A percentile compares a stretch with the other conserved stretches of the same genome.
Evolutionary conservation across 64 coral and sea anemone species (phyloP).

Genomic region (Hydrozoanthus tunicans): DNA sequence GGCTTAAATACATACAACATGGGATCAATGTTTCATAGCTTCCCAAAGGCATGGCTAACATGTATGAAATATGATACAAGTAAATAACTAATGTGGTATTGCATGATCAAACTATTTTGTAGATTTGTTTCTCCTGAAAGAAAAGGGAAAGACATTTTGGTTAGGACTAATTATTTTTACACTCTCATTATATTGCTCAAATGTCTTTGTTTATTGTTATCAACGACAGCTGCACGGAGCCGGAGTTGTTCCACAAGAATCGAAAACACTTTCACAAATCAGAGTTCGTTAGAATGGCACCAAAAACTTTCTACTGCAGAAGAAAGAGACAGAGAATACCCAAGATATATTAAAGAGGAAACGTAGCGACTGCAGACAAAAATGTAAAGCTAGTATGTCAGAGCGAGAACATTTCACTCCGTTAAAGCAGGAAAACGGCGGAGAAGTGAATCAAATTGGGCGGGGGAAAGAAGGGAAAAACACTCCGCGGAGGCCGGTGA

Average conservation of each 20-base stretch:
- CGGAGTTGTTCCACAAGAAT: conserved; percentile 18
- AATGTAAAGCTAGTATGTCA: conserved; percentile 30
- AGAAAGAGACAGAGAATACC: background rate
- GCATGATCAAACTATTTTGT: too few relatives aligned
- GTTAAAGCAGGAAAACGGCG: background rate
- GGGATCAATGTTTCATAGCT: too few relatives aligned
- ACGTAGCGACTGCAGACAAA: background rate
- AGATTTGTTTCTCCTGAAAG: background rate
- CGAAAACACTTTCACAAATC: conserved; percentile 1
- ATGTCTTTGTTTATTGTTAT: conserved; percentile 5
- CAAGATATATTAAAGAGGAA: background rate
- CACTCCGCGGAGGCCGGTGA: background rate
- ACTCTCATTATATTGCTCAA: conserved; percentile 19
- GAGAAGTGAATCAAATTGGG: background rate
- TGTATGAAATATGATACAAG: too few relatives aligned
- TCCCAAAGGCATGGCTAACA: too few relatives aligned
- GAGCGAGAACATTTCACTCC: background rate
- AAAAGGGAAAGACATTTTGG: background rate
- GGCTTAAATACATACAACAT: too few relatives aligned
- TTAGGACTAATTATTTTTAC: background rate
- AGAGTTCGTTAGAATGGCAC: background rate
- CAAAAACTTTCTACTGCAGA: background rate
- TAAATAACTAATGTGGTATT: too few relatives aligned
- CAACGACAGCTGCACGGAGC: conserved; percentile 1
- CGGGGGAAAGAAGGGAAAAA: background rate